phyloP scores from a whole-genome alignment of 1,140 invertebrate species.

The Atta texana region DNA sequence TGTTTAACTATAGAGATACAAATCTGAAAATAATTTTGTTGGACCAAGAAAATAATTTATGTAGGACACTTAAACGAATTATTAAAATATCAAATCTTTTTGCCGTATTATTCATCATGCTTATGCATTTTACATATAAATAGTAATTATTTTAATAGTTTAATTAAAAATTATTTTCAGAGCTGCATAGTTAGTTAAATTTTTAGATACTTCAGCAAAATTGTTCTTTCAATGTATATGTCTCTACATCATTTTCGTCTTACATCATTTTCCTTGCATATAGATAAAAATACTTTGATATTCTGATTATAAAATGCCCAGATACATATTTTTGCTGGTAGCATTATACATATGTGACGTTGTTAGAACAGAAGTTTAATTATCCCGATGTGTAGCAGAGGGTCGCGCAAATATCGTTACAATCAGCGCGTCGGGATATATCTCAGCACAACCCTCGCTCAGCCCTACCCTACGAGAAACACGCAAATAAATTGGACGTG shows the following conservation, averaged over 20 bases:
- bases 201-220: too few relatives aligned
- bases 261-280: not conserved
- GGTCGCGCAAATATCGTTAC: constrained; percentile 15
- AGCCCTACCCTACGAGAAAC: not conserved
- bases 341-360: not conserved
- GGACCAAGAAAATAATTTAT: too few relatives aligned
- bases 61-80: too few relatives aligned
- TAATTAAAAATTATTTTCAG: too few relatives aligned
- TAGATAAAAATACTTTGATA: not conserved
- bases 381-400: not conserved
- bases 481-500: constrained; percentile 44
- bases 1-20: not conserved
- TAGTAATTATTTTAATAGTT: too few relatives aligned
- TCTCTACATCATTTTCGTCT: not conserved
- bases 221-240: too few relatives aligned
- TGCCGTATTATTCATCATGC: too few relatives aligned
- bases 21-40: not conserved
- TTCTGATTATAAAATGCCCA: not conserved
- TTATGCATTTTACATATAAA: too few relatives aligned
- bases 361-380: not conserved
- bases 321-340: not conserved
- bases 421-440: not conserved
- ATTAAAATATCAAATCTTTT: too few relatives aligned
- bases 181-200: too few relatives aligned
- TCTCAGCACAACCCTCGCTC: not conserved